phyloP scores from a whole-genome alignment of 2,113 vertebrate genomes.

The Lepidothrix coronata region DNA sequence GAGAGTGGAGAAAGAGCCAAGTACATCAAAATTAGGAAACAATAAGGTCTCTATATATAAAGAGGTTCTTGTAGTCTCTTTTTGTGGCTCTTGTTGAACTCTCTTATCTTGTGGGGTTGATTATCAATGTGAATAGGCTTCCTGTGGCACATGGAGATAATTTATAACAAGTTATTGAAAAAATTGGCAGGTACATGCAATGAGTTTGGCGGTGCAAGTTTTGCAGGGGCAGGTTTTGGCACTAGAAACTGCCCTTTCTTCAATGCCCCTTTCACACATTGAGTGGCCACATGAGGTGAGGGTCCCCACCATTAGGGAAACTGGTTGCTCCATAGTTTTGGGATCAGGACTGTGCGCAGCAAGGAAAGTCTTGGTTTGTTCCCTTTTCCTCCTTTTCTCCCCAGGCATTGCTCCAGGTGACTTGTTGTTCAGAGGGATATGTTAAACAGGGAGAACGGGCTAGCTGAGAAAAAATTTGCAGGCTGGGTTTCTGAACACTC shows the following conservation, averaged over 20 bases:
- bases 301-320: rapidly evolving
- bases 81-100: not conserved
- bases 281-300: not conserved
- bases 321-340: rapidly evolving
- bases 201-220: not conserved
- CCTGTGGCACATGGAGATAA: rapidly evolving
- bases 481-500: not conserved
- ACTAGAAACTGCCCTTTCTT: not conserved
- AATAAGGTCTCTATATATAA: not conserved
- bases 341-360: rapidly evolving
- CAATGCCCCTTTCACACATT: rapidly evolving
- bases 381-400: not conserved
- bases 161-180: not conserved
- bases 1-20: not conserved
- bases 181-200: not conserved
- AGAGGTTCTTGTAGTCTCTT: not conserved
- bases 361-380: not conserved
- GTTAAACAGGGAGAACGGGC: not conserved
- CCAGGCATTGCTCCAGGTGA: not conserved
- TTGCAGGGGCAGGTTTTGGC: rapidly evolving
- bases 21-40: not conserved
- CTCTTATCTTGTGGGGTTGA: not conserved
- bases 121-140: not conserved
- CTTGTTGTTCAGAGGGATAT: rapidly evolving
- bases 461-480: not conserved